Evolutionary conservation across 2,113 vertebrate species (phyloP).

Genomic region (Datnioides undecimradiatus): DNA sequence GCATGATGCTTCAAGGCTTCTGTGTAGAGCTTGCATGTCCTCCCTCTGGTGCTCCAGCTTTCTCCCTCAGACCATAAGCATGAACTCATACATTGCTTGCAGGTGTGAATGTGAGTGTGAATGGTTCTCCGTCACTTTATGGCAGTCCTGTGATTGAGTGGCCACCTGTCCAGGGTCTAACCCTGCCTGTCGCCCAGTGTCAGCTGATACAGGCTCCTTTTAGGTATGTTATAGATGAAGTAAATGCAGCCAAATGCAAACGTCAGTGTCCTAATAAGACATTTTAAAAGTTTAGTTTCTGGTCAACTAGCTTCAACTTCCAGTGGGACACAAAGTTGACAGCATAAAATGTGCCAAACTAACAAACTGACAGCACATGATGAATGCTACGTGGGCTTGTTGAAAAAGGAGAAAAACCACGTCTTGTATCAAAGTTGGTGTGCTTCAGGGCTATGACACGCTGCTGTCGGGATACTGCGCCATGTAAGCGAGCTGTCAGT

Average conservation of each 20-base stretch:
- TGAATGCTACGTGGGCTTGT: background rate
- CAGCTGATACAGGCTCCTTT: background rate
- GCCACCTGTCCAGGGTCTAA: no score
- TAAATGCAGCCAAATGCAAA: background rate
- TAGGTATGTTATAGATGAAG: background rate
- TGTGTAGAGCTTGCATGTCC: no score
- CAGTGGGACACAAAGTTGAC: background rate
- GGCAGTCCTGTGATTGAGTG: no score
- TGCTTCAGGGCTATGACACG: background rate
- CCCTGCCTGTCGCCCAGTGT: no score
- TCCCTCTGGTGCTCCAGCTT: no score
- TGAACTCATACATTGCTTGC: no score
- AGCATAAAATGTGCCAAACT: background rate
- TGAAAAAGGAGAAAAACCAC: background rate
- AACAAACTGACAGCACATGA: no score
- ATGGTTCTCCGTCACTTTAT: no score
- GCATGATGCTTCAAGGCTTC: no score
- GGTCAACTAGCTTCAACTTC: no score
- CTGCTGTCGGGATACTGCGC: background rate
- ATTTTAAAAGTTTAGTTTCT: background rate
- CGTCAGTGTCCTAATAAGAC: background rate
- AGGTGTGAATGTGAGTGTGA: no score
- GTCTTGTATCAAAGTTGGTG: background rate
- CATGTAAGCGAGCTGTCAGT: background rate
- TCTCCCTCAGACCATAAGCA: background rate